A percentile compares a stretch with the other conserved stretches of the same genome.
Conservation (phyloP, 2,888 invertebrate genomes). For the Leptopilina syphax region DNA sequence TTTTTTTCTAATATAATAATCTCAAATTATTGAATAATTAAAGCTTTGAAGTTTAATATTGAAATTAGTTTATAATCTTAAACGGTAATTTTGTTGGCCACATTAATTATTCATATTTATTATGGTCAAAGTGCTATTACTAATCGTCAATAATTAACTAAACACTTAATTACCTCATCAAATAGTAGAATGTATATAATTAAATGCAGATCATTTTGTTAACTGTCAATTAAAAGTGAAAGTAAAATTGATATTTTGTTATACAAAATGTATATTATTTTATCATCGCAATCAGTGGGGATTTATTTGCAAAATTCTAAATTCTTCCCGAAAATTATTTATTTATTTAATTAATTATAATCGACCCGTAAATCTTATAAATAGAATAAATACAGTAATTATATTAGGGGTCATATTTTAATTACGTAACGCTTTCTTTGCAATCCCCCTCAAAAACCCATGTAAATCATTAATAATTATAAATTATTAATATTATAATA, state of each 20-base stretch:
- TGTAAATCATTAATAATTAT: too few relatives aligned
- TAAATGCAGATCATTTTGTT: not conserved
- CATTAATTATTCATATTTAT: slow-evolving; percentile 18
- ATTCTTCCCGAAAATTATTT: too few relatives aligned
- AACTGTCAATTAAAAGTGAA: not conserved
- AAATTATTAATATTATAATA: too few relatives aligned
- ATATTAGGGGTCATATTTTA: too few relatives aligned
- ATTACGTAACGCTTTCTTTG: too few relatives aligned
- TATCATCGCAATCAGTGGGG: not conserved
- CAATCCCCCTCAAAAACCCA: too few relatives aligned
- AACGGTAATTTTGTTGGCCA: not conserved
- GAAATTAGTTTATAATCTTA: slow-evolving; percentile 6
- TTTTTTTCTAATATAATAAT: not conserved
- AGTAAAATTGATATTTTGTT: not conserved
- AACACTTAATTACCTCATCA: not conserved
- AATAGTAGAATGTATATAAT: not conserved
- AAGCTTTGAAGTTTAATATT: not conserved
- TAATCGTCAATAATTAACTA: slow-evolving; percentile 1
- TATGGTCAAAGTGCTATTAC: not conserved
- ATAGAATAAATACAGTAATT: too few relatives aligned
- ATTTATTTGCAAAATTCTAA: too few relatives aligned
- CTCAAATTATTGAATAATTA: slow-evolving; percentile 8
- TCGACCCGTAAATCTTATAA: too few relatives aligned
- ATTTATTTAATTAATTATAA: too few relatives aligned
- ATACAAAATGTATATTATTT: not conserved